Evolutionary conservation across 92 coral and sea anemone species (phyloP).

Genomic region (Virgularia gustaviana): DNA sequence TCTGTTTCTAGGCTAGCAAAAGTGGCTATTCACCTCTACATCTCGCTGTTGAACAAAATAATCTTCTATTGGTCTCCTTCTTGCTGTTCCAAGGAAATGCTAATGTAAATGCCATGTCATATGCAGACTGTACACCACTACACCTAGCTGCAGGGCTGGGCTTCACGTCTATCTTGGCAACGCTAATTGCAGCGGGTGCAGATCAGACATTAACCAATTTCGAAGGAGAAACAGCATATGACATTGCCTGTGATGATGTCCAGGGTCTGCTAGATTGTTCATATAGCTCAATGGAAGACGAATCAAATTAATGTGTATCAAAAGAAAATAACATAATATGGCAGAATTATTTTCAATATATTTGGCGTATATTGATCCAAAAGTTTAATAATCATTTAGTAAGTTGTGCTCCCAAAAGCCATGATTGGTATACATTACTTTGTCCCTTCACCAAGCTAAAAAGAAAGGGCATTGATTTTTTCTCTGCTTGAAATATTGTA

Average conservation of each 20-base stretch:
- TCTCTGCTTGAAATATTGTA: no score
- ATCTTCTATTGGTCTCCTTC: constrained; percentile 62
- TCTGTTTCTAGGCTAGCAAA: constrained; percentile 65
- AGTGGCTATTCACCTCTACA: constrained; percentile 93
- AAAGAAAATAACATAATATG: no score
- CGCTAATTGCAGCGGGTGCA: constrained; percentile 84
- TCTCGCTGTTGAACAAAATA: constrained; percentile 74
- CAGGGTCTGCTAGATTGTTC: background rate
- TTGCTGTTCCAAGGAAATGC: constrained; percentile 73
- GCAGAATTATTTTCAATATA: no score
- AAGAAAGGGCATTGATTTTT: no score
- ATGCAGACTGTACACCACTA: constrained; percentile 74
- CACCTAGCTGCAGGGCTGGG: constrained; percentile 94
- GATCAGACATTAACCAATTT: constrained; percentile 57
- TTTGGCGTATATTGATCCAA: no score
- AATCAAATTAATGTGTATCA: no score
- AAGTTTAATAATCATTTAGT: no score
- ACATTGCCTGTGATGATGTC: constrained; percentile 60
- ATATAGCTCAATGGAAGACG: background rate
- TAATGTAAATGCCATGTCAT: constrained; percentile 62
- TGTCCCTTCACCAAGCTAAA: no score
- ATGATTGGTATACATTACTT: no score
- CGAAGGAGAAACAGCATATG: constrained; percentile 67
- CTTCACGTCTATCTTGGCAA: constrained; percentile 58
- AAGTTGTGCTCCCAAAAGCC: no score